These are phyloP conservation scores for Heteromurus nitidus DNA, from an alignment of 2,888 invertebrate genomes.

Conservation along the genomic window DNA sequence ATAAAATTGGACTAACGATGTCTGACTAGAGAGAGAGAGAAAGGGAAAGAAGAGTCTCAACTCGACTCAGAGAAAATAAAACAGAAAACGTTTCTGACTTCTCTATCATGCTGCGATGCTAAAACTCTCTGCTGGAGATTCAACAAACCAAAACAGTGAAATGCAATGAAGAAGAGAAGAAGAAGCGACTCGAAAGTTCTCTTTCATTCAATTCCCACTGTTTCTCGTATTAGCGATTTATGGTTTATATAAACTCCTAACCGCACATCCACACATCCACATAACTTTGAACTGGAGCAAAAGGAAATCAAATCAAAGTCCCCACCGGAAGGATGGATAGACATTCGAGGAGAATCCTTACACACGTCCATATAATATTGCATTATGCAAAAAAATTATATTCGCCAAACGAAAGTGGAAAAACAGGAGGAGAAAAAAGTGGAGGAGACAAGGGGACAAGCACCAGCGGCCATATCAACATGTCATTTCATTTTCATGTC, in stretches of 20 bases:
- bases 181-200: no score
- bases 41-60: conserved; percentile 34
- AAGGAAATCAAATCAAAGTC: conserved; percentile 55
- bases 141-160: conserved; percentile 35
- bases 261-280: no score
- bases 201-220: no score
- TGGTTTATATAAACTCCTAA: no score
- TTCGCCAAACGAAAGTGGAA: conserved; percentile 15
- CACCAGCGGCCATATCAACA: conserved; percentile 52
- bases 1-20: conserved; percentile 56
- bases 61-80: conserved; percentile 10
- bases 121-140: neutral
- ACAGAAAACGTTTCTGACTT: no score
- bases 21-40: neutral
- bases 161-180: conserved; percentile 38
- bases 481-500: conserved; percentile 66
- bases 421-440: conserved; percentile 14
- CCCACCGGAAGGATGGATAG: conserved; percentile 34
- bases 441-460: conserved; percentile 46
- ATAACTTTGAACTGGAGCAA: no score
- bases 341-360: conserved; percentile 40
- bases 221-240: no score
- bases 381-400: conserved; percentile 64
- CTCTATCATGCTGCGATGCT: neutral
- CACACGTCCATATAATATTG: conserved; percentile 61